Evolutionary conservation across 2,888 invertebrate genomes (phyloP).

Genomic region (Diogma glabrata): DNA sequence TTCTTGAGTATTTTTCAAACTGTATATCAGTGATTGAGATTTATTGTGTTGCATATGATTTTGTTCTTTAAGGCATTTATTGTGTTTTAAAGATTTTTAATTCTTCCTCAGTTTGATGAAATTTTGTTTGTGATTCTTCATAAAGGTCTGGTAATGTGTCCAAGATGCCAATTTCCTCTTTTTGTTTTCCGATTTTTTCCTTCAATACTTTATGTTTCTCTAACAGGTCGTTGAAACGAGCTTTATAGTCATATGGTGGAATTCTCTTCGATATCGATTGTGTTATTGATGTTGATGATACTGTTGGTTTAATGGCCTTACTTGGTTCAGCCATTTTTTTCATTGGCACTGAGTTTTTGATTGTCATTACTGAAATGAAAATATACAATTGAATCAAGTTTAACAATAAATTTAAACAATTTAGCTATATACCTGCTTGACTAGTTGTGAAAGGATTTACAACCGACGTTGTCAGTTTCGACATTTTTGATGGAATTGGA

Average conservation of each 20-base stretch:
- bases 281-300: too few species aligned
- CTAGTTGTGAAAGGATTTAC: neutral
- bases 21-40: conserved; percentile 26
- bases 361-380: neutral
- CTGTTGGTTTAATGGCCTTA: too few species aligned
- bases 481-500: conserved; percentile 26
- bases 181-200: conserved; percentile 40
- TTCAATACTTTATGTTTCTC: conserved; percentile 47
- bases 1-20: conserved; percentile 26
- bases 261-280: conserved; percentile 41
- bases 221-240: conserved; percentile 46
- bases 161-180: conserved; percentile 38
- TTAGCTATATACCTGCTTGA: neutral
- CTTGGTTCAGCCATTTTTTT: too few species aligned
- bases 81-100: conserved; percentile 25
- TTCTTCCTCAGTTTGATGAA: conserved; percentile 27
- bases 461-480: conserved; percentile 20
- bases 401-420: neutral
- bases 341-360: conserved; percentile 12
- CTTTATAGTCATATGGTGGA: conserved; percentile 53
- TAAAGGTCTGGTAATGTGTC: conserved; percentile 41
- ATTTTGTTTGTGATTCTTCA: conserved; percentile 35
- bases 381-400: too few species aligned
- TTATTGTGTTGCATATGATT: conserved; percentile 25
- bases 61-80: conserved; percentile 27